Base-by-base conservation (phyloP, 2,888 invertebrate species). In the Drosophila formosana region DNA sequence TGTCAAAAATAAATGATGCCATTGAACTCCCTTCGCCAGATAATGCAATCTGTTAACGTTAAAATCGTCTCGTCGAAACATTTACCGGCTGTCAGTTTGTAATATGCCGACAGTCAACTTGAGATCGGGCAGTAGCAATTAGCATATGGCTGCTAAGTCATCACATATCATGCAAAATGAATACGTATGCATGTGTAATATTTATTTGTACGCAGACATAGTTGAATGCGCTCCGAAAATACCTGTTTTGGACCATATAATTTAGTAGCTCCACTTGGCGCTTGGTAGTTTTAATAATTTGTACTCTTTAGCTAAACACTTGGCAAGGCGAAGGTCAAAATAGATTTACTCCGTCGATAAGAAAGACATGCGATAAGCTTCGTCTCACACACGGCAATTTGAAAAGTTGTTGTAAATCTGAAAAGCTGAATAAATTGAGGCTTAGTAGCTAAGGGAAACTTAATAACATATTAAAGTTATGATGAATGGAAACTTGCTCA, bases 141-240 rank as follows among this genome's bases (percentile, higher is more conserved):
- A 83, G 66, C 83, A 87, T 73, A 66, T 72, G 65, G 30, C 57
- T 72, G 88, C 68, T 74, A 88, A 83, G 55, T 82, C 66, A 57
- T 32, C 53, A 34, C 61, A 67, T 56, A 13, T 45, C 58, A 63
- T 41, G 49, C 46, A 25, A 39, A 28, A 23, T 56, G 34, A 8
- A 34, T 45, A 39, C 37, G 43, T 37, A 53, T 18, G 32, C 3
- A 8, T 50, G n/a, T n/a, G 43, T 26, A 52, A 37, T 37, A 4
- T 37, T 37, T 66, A 18, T 32, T 28, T 18, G 18, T 28, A 8
- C 23, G n/a, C 23, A 37, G 13, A 34, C 25, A 61, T 46, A 56
- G 65, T 60, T 71, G 34, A 62, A 55, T 58, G 45, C 39, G 53
- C 56, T 62, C 28, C 51, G 23, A 64, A 75, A 78, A 66, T 67